Conservation (phyloP, 2,113 vertebrate species). For the Oryzias javanicus region DNA sequence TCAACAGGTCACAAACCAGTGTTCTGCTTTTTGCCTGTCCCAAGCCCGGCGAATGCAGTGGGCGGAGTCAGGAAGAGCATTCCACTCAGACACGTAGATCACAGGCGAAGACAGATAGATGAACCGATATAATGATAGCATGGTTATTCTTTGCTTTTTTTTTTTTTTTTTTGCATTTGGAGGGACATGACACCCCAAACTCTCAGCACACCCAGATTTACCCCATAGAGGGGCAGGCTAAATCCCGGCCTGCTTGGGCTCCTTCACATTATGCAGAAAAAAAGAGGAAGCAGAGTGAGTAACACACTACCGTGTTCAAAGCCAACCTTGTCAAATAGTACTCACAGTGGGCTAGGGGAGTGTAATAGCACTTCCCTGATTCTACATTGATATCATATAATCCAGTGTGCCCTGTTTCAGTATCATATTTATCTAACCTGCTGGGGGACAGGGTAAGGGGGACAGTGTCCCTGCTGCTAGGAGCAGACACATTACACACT, state of each 20-base stretch:
- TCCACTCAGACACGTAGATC: too few relatives aligned
- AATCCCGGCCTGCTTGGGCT: constrained; percentile 33
- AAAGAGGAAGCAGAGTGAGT: constrained; percentile 32
- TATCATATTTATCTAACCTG: constrained; percentile 99
- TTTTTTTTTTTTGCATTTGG: too few relatives aligned
- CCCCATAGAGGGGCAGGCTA: too few relatives aligned
- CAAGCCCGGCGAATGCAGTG: too few relatives aligned
- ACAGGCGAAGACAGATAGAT: too few relatives aligned
- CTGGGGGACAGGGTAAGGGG: constrained; percentile 87
- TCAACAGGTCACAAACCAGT: too few relatives aligned
- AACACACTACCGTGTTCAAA: constrained; percentile 73
- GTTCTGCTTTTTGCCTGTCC: too few relatives aligned
- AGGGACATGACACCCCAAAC: too few relatives aligned
- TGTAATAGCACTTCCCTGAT: constrained; percentile 78
- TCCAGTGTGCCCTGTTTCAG: constrained; percentile 87
- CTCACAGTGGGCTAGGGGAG: constrained; percentile 78
- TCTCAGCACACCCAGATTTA: too few relatives aligned
- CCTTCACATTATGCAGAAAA: constrained; percentile 43
- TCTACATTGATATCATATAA: constrained; percentile 92
- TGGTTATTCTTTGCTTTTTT: too few relatives aligned
- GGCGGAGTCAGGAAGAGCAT: too few relatives aligned
- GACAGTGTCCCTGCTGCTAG: constrained; percentile 87
- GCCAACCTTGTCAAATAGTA: constrained; percentile 77
- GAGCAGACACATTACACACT: constrained; percentile 91
- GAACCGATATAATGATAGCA: too few relatives aligned